phyloP scores from a whole-genome alignment of 2,888 invertebrate genomes.

The Latrodectus elegans region DNA sequence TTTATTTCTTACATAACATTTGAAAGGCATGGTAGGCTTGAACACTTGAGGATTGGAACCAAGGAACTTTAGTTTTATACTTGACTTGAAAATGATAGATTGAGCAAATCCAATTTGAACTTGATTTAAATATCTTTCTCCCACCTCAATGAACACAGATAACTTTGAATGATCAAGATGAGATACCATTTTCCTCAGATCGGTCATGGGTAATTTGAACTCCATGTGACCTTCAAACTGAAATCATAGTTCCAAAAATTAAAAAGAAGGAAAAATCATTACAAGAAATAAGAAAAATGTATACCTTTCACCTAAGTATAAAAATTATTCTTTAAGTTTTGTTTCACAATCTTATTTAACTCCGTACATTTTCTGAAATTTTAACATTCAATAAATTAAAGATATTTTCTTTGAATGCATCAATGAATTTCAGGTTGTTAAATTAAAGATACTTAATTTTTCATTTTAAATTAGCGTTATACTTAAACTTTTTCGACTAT shows the following conservation, averaged over 20 bases:
- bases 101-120: slow-evolving; percentile 89
- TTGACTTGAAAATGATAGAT: slow-evolving; percentile 90
- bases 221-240: slow-evolving; percentile 60
- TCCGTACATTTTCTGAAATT: no score
- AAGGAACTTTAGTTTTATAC: slow-evolving; percentile 86
- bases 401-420: no score
- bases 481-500: no score
- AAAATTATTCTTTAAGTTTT: background rate
- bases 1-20: slow-evolving; percentile 80
- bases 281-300: no score
- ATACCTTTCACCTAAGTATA: background rate
- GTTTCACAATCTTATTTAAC: background rate
- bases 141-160: slow-evolving; percentile 86
- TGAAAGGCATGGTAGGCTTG: slow-evolving; percentile 94
- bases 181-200: slow-evolving; percentile 46
- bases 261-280: no score
- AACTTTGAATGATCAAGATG: slow-evolving; percentile 85
- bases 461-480: no score
- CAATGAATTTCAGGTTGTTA: no score
- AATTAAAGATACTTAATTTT: no score
- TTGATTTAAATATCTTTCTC: slow-evolving; percentile 90
- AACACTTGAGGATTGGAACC: slow-evolving; percentile 95
- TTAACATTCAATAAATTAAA: no score
- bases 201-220: slow-evolving; percentile 50
- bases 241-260: background rate